A percentile compares a stretch with the other conserved stretches of the same genome.
These are phyloP conservation scores for Cheumatopsyche charites DNA, from an alignment of 1,140 invertebrate genomes.

Conservation along the genomic window DNA sequence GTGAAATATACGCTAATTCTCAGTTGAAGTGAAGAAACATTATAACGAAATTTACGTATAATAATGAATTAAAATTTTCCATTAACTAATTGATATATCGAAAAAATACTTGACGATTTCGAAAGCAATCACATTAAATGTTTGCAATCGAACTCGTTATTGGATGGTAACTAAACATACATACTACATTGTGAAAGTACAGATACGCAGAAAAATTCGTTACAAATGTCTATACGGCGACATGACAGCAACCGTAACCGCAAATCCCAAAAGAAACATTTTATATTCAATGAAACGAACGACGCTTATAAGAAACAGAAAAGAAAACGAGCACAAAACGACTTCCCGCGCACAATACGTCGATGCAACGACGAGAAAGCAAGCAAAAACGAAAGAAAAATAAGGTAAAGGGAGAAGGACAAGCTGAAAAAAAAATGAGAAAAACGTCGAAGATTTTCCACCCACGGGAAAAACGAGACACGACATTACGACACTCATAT, in stretches of 20 bases:
- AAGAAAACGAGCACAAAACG: constrained; percentile 19
- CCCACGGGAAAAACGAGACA: constrained; percentile 5
- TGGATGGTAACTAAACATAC: no score
- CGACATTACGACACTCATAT: constrained; percentile 26
- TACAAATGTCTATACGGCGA: constrained; percentile 3
- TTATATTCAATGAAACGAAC: constrained; percentile 21
- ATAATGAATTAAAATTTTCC: no score
- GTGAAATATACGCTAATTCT: no score
- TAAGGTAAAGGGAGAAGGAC: not conserved
- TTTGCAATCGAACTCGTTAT: no score
- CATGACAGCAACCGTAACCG: not conserved
- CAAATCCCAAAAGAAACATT: constrained; percentile 7
- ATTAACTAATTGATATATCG: no score
- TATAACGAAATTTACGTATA: no score
- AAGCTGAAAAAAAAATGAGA: not conserved
- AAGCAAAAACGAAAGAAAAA: not conserved
- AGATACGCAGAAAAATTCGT: no score
- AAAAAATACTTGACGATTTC: no score
- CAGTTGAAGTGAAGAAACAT: no score
- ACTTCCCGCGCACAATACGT: constrained; percentile 5
- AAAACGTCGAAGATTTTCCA: constrained; percentile 12
- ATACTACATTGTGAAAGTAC: no score
- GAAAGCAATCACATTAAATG: no score
- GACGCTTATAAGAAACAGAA: constrained; percentile 1
- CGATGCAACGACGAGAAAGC: constrained; percentile 12